Evolutionary conservation across 2,113 vertebrate genomes (phyloP), one percentile per base, ranked within the genome.

Genomic region (Cepphus grylle): DNA sequence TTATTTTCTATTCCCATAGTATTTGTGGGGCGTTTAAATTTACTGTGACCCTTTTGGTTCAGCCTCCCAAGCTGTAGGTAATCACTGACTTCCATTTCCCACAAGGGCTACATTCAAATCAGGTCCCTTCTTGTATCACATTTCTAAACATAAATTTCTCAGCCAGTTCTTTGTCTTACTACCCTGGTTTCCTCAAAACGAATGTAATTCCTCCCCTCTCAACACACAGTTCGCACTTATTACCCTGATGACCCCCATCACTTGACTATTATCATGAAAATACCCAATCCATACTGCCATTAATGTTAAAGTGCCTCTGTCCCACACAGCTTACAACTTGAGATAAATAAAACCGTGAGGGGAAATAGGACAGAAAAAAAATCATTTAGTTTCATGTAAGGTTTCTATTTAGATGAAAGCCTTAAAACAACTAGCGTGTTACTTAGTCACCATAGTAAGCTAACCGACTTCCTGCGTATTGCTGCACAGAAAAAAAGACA

Each of bases 341-440:
- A 88, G 8, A n/a, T 12, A 47, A 38, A 34, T 27, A 25, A 56
- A 81, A 17, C 7, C 5, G 4, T 43, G 6, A 88, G 8, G 8
- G 26, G 11, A 43, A 81, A 52, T 3, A 81, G 17, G 18, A 38
- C 11, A 72, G 40, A 43, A 12, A 34, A 81, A 81, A 88, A 30
- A 30, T 29, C 2, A 30, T 40, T 52, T 16, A 15, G 18, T 76
- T 84, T 63, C 52, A 36, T 0, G 0, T 22, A 26, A 59, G 4
- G 8, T 26, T 67, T n/a, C 30, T 38, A n/a, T 34, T 94, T 65
- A 89, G 16, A 26, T 30, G 25, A 77, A 69, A 38, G 45, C 11
- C 30, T 62, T 70, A 55, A 58, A 61, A 55, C 17, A 53, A n/a
- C 12, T 22, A 14, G 36, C 0, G 0, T 2, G 7, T 29, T 42